Conservation (phyloP, 2,888 invertebrate species). For the Liposcelis brunnea region DNA sequence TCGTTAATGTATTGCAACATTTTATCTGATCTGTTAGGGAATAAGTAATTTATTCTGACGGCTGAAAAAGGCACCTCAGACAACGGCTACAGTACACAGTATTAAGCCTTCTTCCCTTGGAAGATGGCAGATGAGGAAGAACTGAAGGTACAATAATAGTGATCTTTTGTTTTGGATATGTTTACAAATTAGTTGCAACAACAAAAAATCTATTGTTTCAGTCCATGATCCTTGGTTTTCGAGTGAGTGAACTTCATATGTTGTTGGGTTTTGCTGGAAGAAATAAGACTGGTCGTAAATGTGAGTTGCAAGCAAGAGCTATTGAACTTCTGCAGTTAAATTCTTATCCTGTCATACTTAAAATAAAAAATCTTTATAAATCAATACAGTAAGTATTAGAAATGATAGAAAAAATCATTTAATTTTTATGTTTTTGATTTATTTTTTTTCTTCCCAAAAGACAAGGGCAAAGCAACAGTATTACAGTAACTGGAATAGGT, state of each 20-base stretch:
- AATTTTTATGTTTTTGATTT: neutral
- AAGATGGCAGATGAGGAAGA: slow-evolving; percentile 15
- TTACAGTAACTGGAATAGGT: too few relatives aligned
- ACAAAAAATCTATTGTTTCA: slow-evolving; percentile 16
- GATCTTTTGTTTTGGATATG: neutral
- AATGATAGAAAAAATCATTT: slow-evolving; percentile 11
- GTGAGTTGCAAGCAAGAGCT: slow-evolving; percentile 57
- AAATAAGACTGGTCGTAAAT: slow-evolving; percentile 63
- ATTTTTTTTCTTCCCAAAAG: neutral
- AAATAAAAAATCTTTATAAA: slow-evolving; percentile 35
- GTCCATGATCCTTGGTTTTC: slow-evolving; percentile 46
- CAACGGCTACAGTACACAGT: too few relatives aligned
- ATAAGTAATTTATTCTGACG: too few relatives aligned
- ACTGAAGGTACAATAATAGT: slow-evolving; percentile 12
- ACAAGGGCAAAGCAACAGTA: too few relatives aligned
- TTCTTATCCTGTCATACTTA: slow-evolving; percentile 41
- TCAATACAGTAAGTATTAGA: slow-evolving; percentile 30
- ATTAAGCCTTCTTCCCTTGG: slow-evolving; percentile 3
- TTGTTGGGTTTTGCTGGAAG: slow-evolving; percentile 62
- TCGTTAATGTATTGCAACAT: too few relatives aligned
- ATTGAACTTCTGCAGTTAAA: slow-evolving; percentile 48
- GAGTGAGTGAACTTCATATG: slow-evolving; percentile 71
- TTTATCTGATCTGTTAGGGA: too few relatives aligned
- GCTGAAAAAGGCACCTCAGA: too few relatives aligned
- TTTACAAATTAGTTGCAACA: slow-evolving; percentile 1